Evolutionary conservation across 1,140 invertebrate genomes (phyloP).

Genomic region (Drosophila aff.): DNA sequence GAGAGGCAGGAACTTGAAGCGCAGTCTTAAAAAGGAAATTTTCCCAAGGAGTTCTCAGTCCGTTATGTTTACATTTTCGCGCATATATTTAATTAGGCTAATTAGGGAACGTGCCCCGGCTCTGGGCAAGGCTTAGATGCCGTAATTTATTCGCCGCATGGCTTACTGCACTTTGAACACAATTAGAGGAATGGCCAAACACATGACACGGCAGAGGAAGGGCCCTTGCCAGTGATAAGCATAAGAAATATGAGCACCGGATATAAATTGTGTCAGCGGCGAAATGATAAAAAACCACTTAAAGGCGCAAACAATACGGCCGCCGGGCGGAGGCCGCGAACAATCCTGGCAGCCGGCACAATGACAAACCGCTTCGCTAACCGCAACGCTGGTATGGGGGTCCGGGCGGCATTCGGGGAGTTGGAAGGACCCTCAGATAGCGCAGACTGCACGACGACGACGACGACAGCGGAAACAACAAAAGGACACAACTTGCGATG

Average conservation of each 20-base stretch:
- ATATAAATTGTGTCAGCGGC: conserved; percentile 85
- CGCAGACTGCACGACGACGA: conserved; percentile 51
- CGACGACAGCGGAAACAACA: conserved; percentile 70
- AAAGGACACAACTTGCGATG: conserved; percentile 75
- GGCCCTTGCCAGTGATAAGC: conserved; percentile 71
- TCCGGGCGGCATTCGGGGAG: not conserved
- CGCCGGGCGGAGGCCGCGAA: conserved; percentile 53
- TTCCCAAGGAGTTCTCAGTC: conserved; percentile 47
- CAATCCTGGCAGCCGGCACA: conserved; percentile 68
- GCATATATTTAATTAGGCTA: conserved; percentile 81
- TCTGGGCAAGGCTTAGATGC: conserved; percentile 63
- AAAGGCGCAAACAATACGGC: conserved; percentile 83
- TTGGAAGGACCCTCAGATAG: conserved; percentile 44
- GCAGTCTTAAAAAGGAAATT: conserved; percentile 47
- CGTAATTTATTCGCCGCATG: conserved; percentile 75
- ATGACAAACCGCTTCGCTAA: conserved; percentile 82
- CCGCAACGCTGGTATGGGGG: conserved; percentile 51
- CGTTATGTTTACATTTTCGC: conserved; percentile 74
- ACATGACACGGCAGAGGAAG: conserved; percentile 50
- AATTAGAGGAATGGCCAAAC: conserved; percentile 70
- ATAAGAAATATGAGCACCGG: conserved; percentile 85
- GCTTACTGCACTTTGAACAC: conserved; percentile 75
- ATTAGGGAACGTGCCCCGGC: conserved; percentile 77
- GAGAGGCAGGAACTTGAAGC: conserved; percentile 33
- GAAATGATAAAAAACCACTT: conserved; percentile 85